A percentile compares a stretch with the other conserved stretches of the same genome.
phyloP scores from a whole-genome alignment of 2,797 vertebrate species.

The Margarornis squamiger region DNA sequence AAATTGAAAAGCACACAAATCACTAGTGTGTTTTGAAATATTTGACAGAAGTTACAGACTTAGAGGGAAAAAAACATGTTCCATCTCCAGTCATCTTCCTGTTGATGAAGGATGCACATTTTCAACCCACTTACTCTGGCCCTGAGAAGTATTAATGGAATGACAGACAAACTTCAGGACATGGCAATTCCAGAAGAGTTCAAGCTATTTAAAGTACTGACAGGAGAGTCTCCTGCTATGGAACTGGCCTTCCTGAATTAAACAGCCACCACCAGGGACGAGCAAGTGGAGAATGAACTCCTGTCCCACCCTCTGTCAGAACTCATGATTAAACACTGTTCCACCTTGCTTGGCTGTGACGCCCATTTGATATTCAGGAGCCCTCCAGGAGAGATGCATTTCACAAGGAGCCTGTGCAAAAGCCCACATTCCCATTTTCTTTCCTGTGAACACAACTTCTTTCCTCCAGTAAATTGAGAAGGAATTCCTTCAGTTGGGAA shows the following conservation, averaged over 20 bases:
- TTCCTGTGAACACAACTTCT: not conserved
- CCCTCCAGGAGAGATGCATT: not conserved
- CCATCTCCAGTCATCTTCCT: not conserved
- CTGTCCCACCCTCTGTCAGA: not conserved
- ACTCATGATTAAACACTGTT: not conserved
- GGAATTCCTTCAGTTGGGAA: not conserved
- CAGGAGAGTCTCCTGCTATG: not conserved
- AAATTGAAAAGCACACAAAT: not conserved
- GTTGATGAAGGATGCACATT: not conserved
- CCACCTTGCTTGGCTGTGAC: not conserved
- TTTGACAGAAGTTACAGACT: not conserved
- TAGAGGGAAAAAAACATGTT: rapidly evolving
- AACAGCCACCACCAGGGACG: not conserved
- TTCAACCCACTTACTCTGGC: not conserved
- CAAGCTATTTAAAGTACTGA: not conserved
- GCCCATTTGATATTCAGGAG: not conserved
- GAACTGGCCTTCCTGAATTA: not conserved
- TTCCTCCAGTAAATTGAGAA: not conserved
- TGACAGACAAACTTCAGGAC: not conserved
- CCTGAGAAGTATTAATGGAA: not conserved
- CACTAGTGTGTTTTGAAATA: not conserved
- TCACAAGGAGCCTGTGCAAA: not conserved
- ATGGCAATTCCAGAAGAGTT: not conserved
- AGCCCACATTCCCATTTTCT: not conserved
- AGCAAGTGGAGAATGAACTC: not conserved